Base-by-base conservation (phyloP, 2,888 invertebrate genomes). In the Ischnura elegans region DNA sequence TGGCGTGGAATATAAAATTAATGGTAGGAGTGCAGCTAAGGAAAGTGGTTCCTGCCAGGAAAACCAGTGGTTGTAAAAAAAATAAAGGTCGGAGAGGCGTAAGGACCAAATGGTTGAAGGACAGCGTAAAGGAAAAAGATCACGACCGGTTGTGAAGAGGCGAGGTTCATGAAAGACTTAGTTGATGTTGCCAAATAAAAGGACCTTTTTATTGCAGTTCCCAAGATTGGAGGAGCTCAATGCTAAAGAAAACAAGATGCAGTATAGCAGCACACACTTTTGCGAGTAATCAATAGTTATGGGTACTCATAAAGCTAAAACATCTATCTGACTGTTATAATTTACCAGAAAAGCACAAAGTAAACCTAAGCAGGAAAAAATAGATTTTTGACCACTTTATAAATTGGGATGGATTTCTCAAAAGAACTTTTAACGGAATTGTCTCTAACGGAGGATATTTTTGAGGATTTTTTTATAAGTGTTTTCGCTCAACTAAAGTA, bases 111-210 rank as follows among this genome's bases (percentile, higher is more conserved):
- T 76, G 76, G 76, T 6, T 13, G 76, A 76, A 16, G 36, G 36
- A 21, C 76, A 36, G 36, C 76, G 13, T 76, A 76, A 76, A 76
- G 51, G 61, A 76, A 36, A 36, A 76, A 76, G 36, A 36, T 36
- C 76, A 76, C 29, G 36, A 25, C 36, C 13, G 76, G 29, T 29
- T 29, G 8, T 25, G 36, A 76, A 5, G 76, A 13, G 36, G 36
- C 36, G 76, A 76, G 36, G 76, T 25, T 76, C 76, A 76, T 76
- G 76, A 76, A 76, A 76, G 76, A 76, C 76, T 76, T 76, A 76
- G 61, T 36, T 76, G 76, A 76, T 76, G 29, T 10, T 13, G 36
- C 29, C 76, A 76, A 13, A 76, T 76, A 76, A 76, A 36, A 76
- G 36, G 76, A 16, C 13, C 29, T 5, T 36, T 29, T 36, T 29